A percentile compares a stretch with the other conserved stretches of the same genome.
Evolutionary conservation across 2,113 vertebrate genomes (phyloP).

Genomic region (Calypte anna): DNA sequence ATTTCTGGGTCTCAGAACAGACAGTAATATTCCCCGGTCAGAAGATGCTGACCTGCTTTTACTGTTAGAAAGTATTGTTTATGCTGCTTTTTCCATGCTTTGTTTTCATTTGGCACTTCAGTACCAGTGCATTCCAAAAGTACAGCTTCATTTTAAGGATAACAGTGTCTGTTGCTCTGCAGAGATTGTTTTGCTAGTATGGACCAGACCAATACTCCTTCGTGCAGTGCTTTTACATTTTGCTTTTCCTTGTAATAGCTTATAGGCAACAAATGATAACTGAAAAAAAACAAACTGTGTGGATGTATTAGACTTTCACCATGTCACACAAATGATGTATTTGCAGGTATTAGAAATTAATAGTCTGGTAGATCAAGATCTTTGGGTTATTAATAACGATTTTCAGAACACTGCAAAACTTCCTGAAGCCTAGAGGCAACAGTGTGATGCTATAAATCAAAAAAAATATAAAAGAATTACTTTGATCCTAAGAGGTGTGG

Average conservation of each 20-base stretch:
- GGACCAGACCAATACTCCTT: not conserved
- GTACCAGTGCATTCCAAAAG: not conserved
- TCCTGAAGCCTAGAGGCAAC: not conserved
- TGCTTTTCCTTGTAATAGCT: not conserved
- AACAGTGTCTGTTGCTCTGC: not conserved
- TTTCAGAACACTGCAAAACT: not conserved
- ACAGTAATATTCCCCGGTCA: not conserved
- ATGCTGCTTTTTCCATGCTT: not conserved
- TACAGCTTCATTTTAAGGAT: not conserved
- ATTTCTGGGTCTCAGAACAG: not conserved
- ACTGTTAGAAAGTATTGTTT: not conserved
- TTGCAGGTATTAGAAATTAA: not conserved
- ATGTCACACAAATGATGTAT: not conserved
- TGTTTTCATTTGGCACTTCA: not conserved
- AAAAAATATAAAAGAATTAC: rapidly evolving
- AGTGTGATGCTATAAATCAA: not conserved
- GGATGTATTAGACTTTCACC: not conserved
- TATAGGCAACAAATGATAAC: not conserved
- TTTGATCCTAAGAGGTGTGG: not conserved
- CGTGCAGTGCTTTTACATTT: no score
- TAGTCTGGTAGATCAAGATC: not conserved
- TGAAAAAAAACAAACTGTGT: not conserved
- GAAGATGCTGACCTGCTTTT: not conserved
- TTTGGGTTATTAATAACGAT: not conserved
- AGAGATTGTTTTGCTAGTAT: not conserved